These are phyloP conservation scores for Conops quadrifasciatus DNA, from an alignment of 2,888 invertebrate genomes.

Conservation along the genomic window DNA sequence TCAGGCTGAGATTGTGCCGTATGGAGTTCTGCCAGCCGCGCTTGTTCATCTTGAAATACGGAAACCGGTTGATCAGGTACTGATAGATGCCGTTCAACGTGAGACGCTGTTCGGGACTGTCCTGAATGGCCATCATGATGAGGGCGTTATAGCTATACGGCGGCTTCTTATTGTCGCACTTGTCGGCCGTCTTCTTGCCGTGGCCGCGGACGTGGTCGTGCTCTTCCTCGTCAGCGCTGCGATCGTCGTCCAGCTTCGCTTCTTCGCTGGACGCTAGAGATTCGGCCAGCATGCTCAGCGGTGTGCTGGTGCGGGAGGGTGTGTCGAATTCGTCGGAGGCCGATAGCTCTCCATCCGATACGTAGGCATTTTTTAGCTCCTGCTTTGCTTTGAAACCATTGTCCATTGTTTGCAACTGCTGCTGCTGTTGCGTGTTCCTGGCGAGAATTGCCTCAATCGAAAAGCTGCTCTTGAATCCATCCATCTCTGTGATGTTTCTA, in stretches of 20 bases:
- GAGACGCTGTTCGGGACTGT: constrained; percentile 89
- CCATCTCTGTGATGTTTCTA: constrained; percentile 59
- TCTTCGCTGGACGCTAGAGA: constrained; percentile 53
- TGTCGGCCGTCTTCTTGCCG: constrained; percentile 45
- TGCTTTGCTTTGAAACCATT: constrained; percentile 44
- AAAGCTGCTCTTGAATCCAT: constrained; percentile 77
- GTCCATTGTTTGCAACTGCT: constrained; percentile 36
- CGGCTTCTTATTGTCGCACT: constrained; percentile 76
- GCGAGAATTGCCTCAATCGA: constrained; percentile 83
- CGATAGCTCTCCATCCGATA: constrained; percentile 53
- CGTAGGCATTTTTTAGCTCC: constrained; percentile 43
- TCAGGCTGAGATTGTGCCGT: constrained; percentile 93
- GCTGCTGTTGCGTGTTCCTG: constrained; percentile 62
- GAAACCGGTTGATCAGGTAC: constrained; percentile 97
- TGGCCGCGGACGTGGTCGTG: constrained; percentile 47
- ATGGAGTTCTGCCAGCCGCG: constrained; percentile 99
- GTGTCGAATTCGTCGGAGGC: constrained; percentile 59
- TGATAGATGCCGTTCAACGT: constrained; percentile 97
- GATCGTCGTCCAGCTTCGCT: constrained; percentile 46
- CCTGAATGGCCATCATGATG: constrained; percentile 99
- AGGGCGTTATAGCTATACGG: constrained; percentile 98
- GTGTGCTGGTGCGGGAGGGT: constrained; percentile 61
- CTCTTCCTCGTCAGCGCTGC: constrained; percentile 45
- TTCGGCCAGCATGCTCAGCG: constrained; percentile 61
- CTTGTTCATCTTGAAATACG: constrained; percentile 96